Evolutionary conservation across 2,113 vertebrate species (phyloP).

Genomic region (Anhinga anhinga): DNA sequence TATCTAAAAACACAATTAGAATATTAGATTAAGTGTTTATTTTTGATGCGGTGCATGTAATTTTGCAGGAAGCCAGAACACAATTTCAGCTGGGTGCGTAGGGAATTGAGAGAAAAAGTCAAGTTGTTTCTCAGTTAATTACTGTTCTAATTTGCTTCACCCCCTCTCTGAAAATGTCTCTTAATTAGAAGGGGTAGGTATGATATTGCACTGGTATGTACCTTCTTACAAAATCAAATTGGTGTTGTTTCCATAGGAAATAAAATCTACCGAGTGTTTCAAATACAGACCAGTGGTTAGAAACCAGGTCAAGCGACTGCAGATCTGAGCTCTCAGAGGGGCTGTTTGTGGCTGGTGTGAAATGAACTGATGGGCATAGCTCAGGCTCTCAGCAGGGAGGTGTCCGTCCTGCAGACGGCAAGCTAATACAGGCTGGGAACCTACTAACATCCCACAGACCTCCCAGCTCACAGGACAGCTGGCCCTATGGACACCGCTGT

Average conservation of each 20-base stretch:
- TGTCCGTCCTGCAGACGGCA: rapidly evolving
- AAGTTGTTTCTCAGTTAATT: slow-evolving; percentile 18
- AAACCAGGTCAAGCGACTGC: neutral
- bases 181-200: neutral
- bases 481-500: rapidly evolving
- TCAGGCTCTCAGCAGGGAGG: neutral
- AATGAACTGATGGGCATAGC: neutral
- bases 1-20: slow-evolving; percentile 43
- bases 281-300: neutral
- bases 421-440: neutral
- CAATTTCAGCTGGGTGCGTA: neutral
- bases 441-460: too few species aligned
- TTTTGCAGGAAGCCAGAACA: slow-evolving; percentile 2
- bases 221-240: neutral
- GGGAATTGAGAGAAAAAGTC: slow-evolving; percentile 29
- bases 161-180: neutral
- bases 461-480: neutral
- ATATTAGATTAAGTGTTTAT: slow-evolving; percentile 44
- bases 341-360: neutral
- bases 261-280: neutral
- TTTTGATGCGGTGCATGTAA: slow-evolving; percentile 8
- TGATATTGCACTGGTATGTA: neutral
- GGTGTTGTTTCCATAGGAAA: neutral
- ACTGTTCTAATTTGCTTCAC: slow-evolving; percentile 1
- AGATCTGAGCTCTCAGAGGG: neutral